These are phyloP conservation scores for Urocolius indicus DNA, from an alignment of 2,113 vertebrate species.

Conservation along the genomic window DNA sequence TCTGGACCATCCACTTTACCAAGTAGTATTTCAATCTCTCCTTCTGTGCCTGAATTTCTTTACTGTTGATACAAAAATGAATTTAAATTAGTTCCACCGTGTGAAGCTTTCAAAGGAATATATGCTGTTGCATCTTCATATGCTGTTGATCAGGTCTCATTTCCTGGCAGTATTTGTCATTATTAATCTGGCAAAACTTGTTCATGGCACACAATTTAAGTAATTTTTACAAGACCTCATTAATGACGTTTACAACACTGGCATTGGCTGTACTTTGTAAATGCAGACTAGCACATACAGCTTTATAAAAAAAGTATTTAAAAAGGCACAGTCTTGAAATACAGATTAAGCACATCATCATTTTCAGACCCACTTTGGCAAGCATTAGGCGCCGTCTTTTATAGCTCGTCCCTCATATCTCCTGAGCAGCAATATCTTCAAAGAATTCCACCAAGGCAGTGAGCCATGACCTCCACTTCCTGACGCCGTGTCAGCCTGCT, in stretches of 20 bases:
- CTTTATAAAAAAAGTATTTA: not conserved
- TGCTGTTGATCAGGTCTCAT: not conserved
- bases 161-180: not conserved
- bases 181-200: not conserved
- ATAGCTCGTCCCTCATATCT: not conserved
- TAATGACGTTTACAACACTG: not conserved
- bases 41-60: not conserved
- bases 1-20: not conserved
- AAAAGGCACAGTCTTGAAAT: not conserved
- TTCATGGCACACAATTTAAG: not conserved
- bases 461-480: not conserved
- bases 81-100: not conserved
- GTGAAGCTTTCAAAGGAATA: not conserved
- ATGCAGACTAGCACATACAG: not conserved
- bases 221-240: not conserved
- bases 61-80: not conserved
- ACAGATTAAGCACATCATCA: not conserved
- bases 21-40: not conserved
- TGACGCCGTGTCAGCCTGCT: rapidly evolving
- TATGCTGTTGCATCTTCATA: not conserved
- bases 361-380: not conserved
- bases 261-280: not conserved
- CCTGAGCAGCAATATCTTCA: slow-evolving; percentile 13
- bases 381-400: not conserved
- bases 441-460: slow-evolving; percentile 7